Evolutionary conservation across 1,140 invertebrate genomes (phyloP).

Genomic region (Solenopsis invicta): DNA sequence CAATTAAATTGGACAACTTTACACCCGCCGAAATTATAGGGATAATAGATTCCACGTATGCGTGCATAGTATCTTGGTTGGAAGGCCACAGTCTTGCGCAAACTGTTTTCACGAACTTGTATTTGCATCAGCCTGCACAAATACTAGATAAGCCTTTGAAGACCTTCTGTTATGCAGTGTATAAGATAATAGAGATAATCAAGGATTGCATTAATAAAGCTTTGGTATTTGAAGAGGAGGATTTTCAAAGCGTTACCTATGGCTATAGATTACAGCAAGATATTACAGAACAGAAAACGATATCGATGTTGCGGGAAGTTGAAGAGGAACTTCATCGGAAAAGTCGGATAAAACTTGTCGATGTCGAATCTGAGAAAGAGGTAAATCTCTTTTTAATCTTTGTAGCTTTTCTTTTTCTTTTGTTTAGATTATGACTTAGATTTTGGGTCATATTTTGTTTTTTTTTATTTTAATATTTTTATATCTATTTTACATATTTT

Average conservation of each 20-base stretch:
- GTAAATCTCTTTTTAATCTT: slow-evolving; percentile 70
- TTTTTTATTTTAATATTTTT: slow-evolving; percentile 12
- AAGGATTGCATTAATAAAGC: slow-evolving; percentile 95
- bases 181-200: slow-evolving; percentile 97
- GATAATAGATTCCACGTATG: slow-evolving; percentile 97
- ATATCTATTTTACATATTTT: not conserved
- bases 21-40: slow-evolving; percentile 92
- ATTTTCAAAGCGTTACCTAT: slow-evolving; percentile 97
- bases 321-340: slow-evolving; percentile 96
- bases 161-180: slow-evolving; percentile 95
- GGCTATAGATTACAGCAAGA: slow-evolving; percentile 95
- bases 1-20: slow-evolving; percentile 93
- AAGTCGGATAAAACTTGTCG: slow-evolving; percentile 88
- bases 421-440: not conserved
- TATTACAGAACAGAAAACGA: slow-evolving; percentile 93
- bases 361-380: slow-evolving; percentile 84
- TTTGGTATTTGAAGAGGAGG: slow-evolving; percentile 97
- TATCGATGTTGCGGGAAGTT: slow-evolving; percentile 95
- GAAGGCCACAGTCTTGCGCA: slow-evolving; percentile 98
- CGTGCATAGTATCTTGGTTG: slow-evolving; percentile 97
- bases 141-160: slow-evolving; percentile 95
- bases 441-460: slow-evolving; percentile 1
- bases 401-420: not conserved
- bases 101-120: slow-evolving; percentile 98
- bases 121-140: slow-evolving; percentile 95